phyloP scores from a whole-genome alignment of 23 tunicate species.

The Trididemnum clinides region DNA sequence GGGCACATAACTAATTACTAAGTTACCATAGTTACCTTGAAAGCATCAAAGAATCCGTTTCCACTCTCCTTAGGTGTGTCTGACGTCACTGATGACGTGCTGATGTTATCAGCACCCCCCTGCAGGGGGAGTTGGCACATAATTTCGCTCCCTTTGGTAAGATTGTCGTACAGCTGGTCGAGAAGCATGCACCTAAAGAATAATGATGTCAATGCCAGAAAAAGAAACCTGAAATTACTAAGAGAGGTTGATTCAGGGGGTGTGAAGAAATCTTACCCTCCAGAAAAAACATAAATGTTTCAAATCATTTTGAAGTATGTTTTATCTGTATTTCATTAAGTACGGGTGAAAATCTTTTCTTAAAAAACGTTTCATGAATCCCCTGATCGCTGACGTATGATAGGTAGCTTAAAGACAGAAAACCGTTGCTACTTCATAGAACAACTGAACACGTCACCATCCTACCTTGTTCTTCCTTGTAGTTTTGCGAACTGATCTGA shows the following conservation, averaged over 20 bases:
- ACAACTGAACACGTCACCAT: too few species aligned
- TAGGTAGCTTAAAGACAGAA: too few species aligned
- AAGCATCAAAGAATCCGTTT: slow-evolving; percentile 86
- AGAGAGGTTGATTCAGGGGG: too few species aligned
- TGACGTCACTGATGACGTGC: slow-evolving; percentile 77
- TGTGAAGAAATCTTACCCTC: too few species aligned
- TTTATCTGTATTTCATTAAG: too few species aligned
- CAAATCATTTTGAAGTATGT: too few species aligned
- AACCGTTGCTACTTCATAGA: too few species aligned
- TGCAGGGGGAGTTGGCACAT: slow-evolving; percentile 53
- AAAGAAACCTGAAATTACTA: too few species aligned
- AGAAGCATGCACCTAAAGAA: slow-evolving; percentile 87
- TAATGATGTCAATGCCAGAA: too few species aligned
- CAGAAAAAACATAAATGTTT: not conserved
- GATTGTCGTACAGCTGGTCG: slow-evolving; percentile 82
- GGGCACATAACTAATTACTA: not conserved
- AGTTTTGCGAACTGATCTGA: slow-evolving; percentile 91
- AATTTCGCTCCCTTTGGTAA: slow-evolving; percentile 59
- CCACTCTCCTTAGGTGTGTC: slow-evolving; percentile 64
- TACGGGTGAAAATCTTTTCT: too few species aligned
- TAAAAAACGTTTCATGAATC: too few species aligned
- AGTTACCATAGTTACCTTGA: slow-evolving; percentile 46
- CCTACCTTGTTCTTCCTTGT: slow-evolving; percentile 84
- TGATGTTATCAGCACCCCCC: slow-evolving; percentile 53
- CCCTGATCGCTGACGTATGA: too few species aligned